These are phyloP conservation scores for Tachina lurida DNA, from an alignment of 2,888 invertebrate genomes.

Conservation along the genomic window DNA sequence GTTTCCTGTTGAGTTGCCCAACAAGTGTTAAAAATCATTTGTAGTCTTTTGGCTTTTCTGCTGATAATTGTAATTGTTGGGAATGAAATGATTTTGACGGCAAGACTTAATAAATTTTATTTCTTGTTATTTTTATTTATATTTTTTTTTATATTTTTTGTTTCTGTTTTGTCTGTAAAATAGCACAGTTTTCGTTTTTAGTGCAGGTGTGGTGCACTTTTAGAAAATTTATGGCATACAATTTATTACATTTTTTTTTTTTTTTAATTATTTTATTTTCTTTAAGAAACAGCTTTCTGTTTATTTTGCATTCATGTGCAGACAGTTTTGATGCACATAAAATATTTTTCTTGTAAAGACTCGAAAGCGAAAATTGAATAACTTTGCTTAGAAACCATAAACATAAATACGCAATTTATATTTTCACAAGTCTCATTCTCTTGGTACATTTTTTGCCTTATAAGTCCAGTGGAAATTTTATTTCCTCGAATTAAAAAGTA, in stretches of 20 bases:
- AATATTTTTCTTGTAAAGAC: too few relatives aligned
- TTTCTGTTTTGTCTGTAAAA: not conserved
- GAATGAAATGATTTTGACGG: constrained; percentile 12
- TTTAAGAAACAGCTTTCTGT: not conserved
- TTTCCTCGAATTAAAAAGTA: not conserved
- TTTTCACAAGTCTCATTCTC: too few relatives aligned
- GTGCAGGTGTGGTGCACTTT: not conserved
- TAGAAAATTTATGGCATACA: not conserved
- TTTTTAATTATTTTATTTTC: not conserved
- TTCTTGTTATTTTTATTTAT: not conserved
- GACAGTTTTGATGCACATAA: too few relatives aligned
- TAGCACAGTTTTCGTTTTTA: not conserved
- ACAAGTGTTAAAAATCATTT: constrained; percentile 31
- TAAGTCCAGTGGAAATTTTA: too few relatives aligned
- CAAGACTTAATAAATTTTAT: constrained; percentile 12
- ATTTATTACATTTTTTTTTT: not conserved
- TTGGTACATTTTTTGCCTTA: too few relatives aligned
- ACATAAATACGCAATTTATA: too few relatives aligned
- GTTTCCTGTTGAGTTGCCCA: not conserved
- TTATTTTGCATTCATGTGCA: too few relatives aligned
- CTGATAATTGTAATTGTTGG: constrained; percentile 11
- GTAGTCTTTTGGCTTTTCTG: constrained; percentile 10
- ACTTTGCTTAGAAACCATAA: too few relatives aligned
- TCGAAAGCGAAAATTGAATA: too few relatives aligned
- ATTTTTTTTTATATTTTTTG: too few relatives aligned